Conservation (phyloP, 2,888 invertebrate species). For the Panopea generosa region DNA sequence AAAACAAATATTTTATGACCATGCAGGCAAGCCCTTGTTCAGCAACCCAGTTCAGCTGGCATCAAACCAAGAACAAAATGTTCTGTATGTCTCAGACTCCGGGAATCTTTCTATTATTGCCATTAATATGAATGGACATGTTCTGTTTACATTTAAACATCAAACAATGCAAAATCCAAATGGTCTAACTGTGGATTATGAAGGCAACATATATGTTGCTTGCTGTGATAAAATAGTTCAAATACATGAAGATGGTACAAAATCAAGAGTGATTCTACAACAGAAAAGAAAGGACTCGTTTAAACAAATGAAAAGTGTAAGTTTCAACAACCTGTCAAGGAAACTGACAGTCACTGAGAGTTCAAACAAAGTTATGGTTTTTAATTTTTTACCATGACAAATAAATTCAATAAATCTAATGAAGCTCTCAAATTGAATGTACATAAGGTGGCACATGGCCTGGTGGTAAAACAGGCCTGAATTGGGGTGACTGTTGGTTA, state of each 20-base stretch:
- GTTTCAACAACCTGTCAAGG: neutral
- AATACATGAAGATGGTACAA: neutral
- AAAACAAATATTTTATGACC: slow-evolving; percentile 1
- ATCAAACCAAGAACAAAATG: neutral
- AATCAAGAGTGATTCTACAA: no score
- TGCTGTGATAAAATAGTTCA: neutral
- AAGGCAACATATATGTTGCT: neutral
- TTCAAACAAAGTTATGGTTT: neutral
- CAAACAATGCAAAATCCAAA: neutral
- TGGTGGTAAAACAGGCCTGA: no score
- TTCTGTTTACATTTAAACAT: neutral
- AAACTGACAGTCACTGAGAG: neutral
- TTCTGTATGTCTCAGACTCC: neutral
- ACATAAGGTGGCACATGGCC: no score
- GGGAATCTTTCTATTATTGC: neutral
- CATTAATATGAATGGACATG: neutral
- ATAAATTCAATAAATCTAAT: no score
- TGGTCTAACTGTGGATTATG: neutral
- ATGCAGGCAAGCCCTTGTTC: neutral
- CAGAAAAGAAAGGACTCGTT: neutral
- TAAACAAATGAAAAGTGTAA: neutral
- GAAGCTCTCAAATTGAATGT: no score
- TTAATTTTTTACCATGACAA: slow-evolving; percentile 5
- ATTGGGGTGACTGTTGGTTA: no score
- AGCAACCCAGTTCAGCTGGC: neutral